phyloP scores from a whole-genome alignment of 30 jellyfish, hydroid and myxozoan genomes.

The Haliclystus octoradiatus region DNA sequence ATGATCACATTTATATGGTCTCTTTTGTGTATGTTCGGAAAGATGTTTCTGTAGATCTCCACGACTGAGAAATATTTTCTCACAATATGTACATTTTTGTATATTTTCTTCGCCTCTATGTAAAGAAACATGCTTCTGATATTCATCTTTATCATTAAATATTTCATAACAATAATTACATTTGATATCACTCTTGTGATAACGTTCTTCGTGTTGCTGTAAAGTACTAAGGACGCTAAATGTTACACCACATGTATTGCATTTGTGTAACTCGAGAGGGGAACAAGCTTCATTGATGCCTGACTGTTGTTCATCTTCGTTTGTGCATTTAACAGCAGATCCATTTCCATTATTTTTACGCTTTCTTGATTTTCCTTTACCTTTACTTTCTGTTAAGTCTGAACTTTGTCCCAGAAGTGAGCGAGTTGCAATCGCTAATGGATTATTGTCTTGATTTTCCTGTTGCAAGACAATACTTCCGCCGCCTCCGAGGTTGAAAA shows the following conservation, averaged over 20 bases:
- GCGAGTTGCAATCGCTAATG: too few relatives aligned
- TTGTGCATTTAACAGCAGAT: too few relatives aligned
- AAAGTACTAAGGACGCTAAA: slow-evolving; percentile 77
- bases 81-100: slow-evolving; percentile 68
- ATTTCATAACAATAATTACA: slow-evolving; percentile 65
- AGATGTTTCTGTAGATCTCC: slow-evolving; percentile 86
- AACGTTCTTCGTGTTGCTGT: slow-evolving; percentile 70
- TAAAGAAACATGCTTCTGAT: slow-evolving; percentile 59
- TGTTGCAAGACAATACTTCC: too few relatives aligned
- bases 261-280: slow-evolving; percentile 52
- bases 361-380: too few relatives aligned
- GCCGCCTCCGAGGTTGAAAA: too few relatives aligned
- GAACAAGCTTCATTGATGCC: too few relatives aligned
- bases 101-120: slow-evolving; percentile 95
- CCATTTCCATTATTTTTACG: too few relatives aligned
- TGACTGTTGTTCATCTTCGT: too few relatives aligned
- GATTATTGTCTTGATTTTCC: too few relatives aligned
- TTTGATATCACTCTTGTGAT: slow-evolving; percentile 40
- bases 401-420: too few relatives aligned
- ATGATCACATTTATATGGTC: slow-evolving; percentile 85
- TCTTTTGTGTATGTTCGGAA: slow-evolving; percentile 75
- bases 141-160: slow-evolving; percentile 30
- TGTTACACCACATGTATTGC: slow-evolving; percentile 59
- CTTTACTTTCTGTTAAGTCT: too few relatives aligned
- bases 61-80: slow-evolving; percentile 68